Evolutionary conservation across 2,113 vertebrate species (phyloP), one percentile per base, ranked within the genome.

Genomic region (Ailuropoda melanoleuca): DNA sequence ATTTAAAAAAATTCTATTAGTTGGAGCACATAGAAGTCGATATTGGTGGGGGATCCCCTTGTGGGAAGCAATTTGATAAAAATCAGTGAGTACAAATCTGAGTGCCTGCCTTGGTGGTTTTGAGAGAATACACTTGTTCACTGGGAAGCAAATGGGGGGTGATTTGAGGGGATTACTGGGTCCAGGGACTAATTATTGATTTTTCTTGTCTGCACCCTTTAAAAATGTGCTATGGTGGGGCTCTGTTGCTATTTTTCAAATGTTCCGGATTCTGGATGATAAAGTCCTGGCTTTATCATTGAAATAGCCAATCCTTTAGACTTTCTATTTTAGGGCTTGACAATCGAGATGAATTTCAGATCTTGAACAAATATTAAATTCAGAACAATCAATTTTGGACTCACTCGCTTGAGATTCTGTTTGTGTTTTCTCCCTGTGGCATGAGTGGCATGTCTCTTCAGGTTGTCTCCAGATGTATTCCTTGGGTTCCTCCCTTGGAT

Each of bases 351-450:
- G 64, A 66, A 81, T 68, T 80, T 75, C 43, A 26, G 39, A 46
- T n/a, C 48, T 55, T 85, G 56, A 68, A 77, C 75, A 74, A 9
- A 60, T 81, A 48, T 60, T 92, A 46, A 88, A 81, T 74, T 68
- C 48, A 29, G 31, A 77, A 21, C 72, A 48, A 78, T 75, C 13
- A n/a, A 29, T 70, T 68, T 46, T 46, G 62, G 43, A 53, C 37
- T 77, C 6, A 34, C 26, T 87, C 4, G 13, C 87, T 31, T 62
- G 77, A 46, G 80, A 12, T 84, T 53, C 72, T 34, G 0, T 93
- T 56, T 37, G 37, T 37, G 17, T 85, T 84, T 86, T 70, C 56
- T 82, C 34, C 6, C 23, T 4, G 6, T 24, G 46, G 68, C 56
- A n/a, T 0, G 0, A 8, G 1, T 55, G 43, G 31, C 39, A 4